A percentile compares a stretch with the other conserved stretches of the same genome.
Evolutionary conservation across 2,113 vertebrate species (phyloP).

Genomic region (Prolemur simus): DNA sequence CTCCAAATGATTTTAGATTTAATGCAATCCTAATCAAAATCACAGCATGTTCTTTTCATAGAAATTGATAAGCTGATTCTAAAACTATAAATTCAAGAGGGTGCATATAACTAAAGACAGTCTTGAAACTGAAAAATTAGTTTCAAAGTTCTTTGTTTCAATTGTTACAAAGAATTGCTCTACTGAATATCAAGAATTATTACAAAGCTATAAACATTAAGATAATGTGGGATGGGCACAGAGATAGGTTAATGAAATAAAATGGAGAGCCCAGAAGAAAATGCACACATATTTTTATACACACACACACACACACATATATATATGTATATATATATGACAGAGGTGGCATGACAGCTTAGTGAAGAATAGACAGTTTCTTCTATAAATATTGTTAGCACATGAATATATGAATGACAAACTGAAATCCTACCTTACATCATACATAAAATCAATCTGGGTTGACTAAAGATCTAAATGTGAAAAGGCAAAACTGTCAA

Average conservation of each 20-base stretch:
- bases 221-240: neutral
- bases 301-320: too few relatives aligned
- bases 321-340: neutral
- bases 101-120: neutral
- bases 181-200: neutral
- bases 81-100: neutral
- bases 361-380: neutral
- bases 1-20: neutral
- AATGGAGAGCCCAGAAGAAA: neutral
- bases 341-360: neutral
- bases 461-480: neutral
- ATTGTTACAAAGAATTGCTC: neutral
- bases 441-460: neutral
- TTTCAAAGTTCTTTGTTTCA: too few relatives aligned
- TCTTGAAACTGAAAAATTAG: neutral
- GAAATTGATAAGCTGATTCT: neutral
- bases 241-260: neutral
- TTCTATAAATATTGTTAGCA: neutral
- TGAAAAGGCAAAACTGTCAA: conserved; percentile 9
- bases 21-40: neutral
- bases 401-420: neutral
- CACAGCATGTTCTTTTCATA: neutral
- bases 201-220: neutral
- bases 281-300: too few relatives aligned
- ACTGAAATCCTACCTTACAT: neutral